These are phyloP conservation scores for Seladonia tumulorum DNA, from an alignment of 2,888 invertebrate species.

Conservation along the genomic window DNA sequence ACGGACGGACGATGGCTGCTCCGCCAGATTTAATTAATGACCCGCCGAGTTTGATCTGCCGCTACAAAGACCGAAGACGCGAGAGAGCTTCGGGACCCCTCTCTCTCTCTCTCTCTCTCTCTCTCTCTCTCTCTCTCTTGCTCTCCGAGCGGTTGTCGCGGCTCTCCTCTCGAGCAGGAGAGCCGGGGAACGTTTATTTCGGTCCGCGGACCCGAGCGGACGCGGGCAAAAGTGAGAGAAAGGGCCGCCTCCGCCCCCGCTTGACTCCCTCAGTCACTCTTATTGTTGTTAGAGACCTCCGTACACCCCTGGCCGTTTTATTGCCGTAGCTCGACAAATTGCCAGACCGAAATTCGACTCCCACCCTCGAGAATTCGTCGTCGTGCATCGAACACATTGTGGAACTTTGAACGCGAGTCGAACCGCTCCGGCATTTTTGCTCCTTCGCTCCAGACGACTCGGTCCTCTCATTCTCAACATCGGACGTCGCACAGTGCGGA, in stretches of 20 bases:
- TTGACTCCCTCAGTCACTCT: slow-evolving; percentile 41
- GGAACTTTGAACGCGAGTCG: background rate
- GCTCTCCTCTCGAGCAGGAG: slow-evolving; percentile 26
- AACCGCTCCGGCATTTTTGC: background rate
- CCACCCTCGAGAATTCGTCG: background rate
- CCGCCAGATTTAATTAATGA: slow-evolving; percentile 83
- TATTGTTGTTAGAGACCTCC: slow-evolving; percentile 42
- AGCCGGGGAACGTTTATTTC: slow-evolving; percentile 63
- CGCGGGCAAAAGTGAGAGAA: slow-evolving; percentile 40
- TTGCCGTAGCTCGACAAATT: slow-evolving; percentile 43
- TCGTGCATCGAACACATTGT: background rate
- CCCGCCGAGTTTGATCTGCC: slow-evolving; percentile 83
- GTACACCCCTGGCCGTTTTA: slow-evolving; percentile 52
- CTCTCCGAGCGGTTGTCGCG: slow-evolving; percentile 20
- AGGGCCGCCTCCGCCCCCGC: slow-evolving; percentile 40
- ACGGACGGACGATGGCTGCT: slow-evolving; percentile 76
- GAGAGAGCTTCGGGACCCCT: slow-evolving; percentile 40
- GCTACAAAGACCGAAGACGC: slow-evolving; percentile 76
- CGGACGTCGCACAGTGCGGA: background rate
- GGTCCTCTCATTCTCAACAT: background rate
- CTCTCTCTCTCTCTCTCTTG: background rate
- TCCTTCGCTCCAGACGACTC: background rate
- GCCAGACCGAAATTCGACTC: slow-evolving; percentile 25
- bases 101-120: background rate
- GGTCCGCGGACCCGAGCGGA: slow-evolving; percentile 44